Evolutionary conservation across 2,113 vertebrate genomes (phyloP), one percentile per base, ranked within the genome.

Genomic region (Psettodes erumei): DNA sequence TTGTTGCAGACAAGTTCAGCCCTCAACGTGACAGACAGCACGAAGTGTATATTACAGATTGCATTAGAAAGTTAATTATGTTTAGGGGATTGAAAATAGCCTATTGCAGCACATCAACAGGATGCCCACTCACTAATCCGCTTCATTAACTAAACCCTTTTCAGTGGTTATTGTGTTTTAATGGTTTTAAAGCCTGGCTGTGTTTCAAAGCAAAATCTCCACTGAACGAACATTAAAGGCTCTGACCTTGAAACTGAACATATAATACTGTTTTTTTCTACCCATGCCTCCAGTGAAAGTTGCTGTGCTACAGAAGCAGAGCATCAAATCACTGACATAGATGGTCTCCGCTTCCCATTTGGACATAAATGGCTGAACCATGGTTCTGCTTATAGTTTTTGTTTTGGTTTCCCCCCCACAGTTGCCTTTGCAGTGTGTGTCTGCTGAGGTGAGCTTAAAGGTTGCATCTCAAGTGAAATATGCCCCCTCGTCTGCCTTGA

Each of bases 381-480:
- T 55, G 42, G 50, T 58, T 73, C 2, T 55, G 27, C 5, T 42
- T 53, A 27, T 23, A 77, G 38, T 61, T 38, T 18, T 21, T 55
- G 6, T 55, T n/a, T n/a, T n/a, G n/a, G n/a, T n/a, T n/a, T n/a
- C n/a, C 8, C 7, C 12, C 15, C 40, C 58, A 54, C 23, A 76
- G 45, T 13, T 77, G 51, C 45, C 33, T 75, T 63, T 33, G 45
- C 15, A 43, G 12, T 25, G 54, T 45, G 54, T 58, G 55, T 77
- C 43, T 56, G 50, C 8, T 25, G 58, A 50, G 12, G 25, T 62
- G 48, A 69, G 32, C 18, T 69, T 53, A 56, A 55, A 71, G 64
- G 59, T 80, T 60, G 50, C 51, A 62, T 58, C 53, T 77, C 56
- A 54, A 66, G 75, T 75, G n/a, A 65, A 81, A 73, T 62, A 51